Conservation (phyloP, 35 echinoderm and acorn worm species). For the Diadema setosum region DNA sequence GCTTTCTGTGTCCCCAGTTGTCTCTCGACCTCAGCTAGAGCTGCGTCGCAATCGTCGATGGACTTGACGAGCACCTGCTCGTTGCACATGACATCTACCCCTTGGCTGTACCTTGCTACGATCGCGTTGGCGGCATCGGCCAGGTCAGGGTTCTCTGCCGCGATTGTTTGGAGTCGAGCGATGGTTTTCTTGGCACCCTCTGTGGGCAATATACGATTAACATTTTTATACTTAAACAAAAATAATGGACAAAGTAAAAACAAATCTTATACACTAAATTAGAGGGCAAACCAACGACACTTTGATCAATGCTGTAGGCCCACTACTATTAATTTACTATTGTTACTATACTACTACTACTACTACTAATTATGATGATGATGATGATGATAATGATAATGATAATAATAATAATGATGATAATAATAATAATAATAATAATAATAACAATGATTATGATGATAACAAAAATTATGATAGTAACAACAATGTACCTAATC, state of each 20-base stretch:
- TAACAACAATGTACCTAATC: no score
- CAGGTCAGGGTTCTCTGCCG: not conserved
- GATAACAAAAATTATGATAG: no score
- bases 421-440: no score
- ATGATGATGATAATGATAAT: no score
- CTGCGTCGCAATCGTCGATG: conserved; percentile 1
- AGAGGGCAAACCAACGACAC: not conserved
- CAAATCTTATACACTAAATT: not conserved
- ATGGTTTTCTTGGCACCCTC: not conserved
- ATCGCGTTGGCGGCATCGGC: not conserved
- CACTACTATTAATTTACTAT: not conserved
- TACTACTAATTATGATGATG: no score
- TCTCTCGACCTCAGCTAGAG: conserved; percentile 29
- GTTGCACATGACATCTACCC: not conserved
- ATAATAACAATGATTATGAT: no score
- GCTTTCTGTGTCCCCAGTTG: conserved; percentile 9
- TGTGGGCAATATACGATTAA: not conserved
- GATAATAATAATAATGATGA: no score
- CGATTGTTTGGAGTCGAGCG: not conserved
- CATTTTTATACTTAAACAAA: not conserved
- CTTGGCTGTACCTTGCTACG: not conserved
- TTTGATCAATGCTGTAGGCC: not conserved
- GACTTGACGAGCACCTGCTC: not conserved
- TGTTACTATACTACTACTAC: no score
- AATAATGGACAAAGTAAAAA: no score